Evolutionary conservation across 2,113 vertebrate species (phyloP), one percentile per base, ranked within the genome.

Genomic region (Tursiops truncatus): DNA sequence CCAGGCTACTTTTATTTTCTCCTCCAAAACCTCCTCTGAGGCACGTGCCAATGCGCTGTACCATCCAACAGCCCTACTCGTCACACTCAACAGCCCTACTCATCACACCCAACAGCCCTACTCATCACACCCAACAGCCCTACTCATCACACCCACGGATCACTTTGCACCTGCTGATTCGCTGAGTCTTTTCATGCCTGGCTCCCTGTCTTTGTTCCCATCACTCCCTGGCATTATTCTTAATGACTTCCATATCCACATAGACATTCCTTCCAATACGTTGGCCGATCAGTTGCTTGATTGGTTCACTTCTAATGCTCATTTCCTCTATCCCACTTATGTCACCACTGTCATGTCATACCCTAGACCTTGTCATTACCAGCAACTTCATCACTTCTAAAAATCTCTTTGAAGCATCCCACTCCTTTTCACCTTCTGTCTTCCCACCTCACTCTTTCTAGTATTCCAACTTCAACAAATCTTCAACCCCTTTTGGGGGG

Each of bases 351-450:
- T 41, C 60, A n/a, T 11, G 67, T 38, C n/a, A 26, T 0, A 38
- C 38, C 38, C 62, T 53, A 70, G 77, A n/a, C 71, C 58, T 74
- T 73, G 21, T 70, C 79, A 90, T 36, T 36, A 26, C 44, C 36
- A 87, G 60, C 28, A 85, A 73, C 18, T 33, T 80, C n/a, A 47
- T 95, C 65, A 33, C 73, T 81, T 89, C 65, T 89, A 76, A 53
- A 21, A 74, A 38, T 23, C 68, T 60, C 17, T 65, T 47, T 63
- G 71, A 73, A 89, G 31, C 71, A n/a, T 14, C 20, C 31, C 41
- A 65, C 1, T 89, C 8, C 31, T 71, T 91, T 89, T n/a, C 83
- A 85, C 53, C 53, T 73, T 91, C 25, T 47, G 15, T 25, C 8
- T 92, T 80, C 73, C 65, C 26, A 44, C 38, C 11, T 79, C 12